Base-by-base conservation (phyloP, 2,888 invertebrate species). In the Hemithea aestivaria region DNA sequence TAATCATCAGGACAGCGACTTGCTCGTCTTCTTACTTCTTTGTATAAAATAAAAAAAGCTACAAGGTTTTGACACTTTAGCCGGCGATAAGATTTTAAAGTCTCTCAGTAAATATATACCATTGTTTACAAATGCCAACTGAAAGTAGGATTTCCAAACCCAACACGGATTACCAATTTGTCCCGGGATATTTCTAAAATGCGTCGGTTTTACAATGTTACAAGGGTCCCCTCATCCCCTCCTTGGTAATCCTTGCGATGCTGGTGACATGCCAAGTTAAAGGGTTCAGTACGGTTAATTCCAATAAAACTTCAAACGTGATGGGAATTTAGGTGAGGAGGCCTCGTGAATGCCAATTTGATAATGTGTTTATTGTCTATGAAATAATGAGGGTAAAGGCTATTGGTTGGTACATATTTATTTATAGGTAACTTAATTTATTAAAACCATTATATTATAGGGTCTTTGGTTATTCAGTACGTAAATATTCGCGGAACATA, bases 231-330 rank as follows among this genome's bases (percentile, higher is more conserved):
- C 56, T 53, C 62, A 66, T 72, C 73, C 66, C 43, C 45, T 64
- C 59, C 54, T 48, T 51, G 53, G 65, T 81, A 82, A 83, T 79
- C 80, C 76, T 48, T 40, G 59, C 73, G 75, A 82, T 68, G 62
- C 80, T 56, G 60, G 59, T 64, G 70, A 75, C 77, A 73, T 59
- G 75, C 68, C 63, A 66, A 63, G 63, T 60, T 62, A 72, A 84
- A 82, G 84, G 84, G 82, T 80, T 80, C 71, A 47, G 58, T 64
- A 68, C 63, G 69, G 72, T 82, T 83, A 83, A 82, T 80, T 73
- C 82, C 75, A 77, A 81, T 81, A 79, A 80, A 82, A 80, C 74
- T 71, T 56, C 52, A 71, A 66, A 80, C 84, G 84, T 83, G 84
- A 61, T 50, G 60, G 56, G 83, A 76, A 83, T 83, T 51, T 57